Evolutionary conservation across 2,888 invertebrate genomes (phyloP), one percentile per base, ranked within the genome.

Genomic region (Hyles lineata): DNA sequence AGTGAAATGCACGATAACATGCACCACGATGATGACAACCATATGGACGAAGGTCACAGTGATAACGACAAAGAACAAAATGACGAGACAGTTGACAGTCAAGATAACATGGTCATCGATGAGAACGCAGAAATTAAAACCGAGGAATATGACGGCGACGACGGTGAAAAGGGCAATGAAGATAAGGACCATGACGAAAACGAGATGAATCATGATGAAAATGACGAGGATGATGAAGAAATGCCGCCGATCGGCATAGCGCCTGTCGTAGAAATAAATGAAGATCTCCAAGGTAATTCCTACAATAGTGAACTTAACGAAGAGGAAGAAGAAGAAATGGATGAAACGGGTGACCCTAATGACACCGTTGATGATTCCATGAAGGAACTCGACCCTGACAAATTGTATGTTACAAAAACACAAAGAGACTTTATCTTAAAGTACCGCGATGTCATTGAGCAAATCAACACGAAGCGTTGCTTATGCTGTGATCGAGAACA

Each of bases 401-500:
- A 91, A 82, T 76, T 87, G 8, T 93, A 91, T 74, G 89, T 94
- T 19, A 95, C 95, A 0, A 91, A 92, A 80, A 86, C 90, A 1
- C 95, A 95, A 83, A 88, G 89, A 81, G 93, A 94, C 70, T 95
- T 95, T 63, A 95, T 95, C 63, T 77, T 80, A 0, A 93, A 93
- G 78, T 91, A 92, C 79, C 90, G 93, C 7, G 92, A 95, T 75
- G 85, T 95, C 4, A 95, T 95, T 72, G 84, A 93, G 79, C 95
- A 95, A 81, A 92, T 95, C 4, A 95, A 95, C 75, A 95, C 95
- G 0, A 94, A 94, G 78, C 87, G 90, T 29, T 95, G 95, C 77
- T 84, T 94, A 35, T 95, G 95, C 77, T 95, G 95, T 75, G 90
- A 94, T 67, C 89, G 89, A 76, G 91, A 92, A 78, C 91, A 95